These are phyloP conservation scores for Cynopterus sphinx DNA, from an alignment of 2,797 vertebrate species.

Conservation along the genomic window DNA sequence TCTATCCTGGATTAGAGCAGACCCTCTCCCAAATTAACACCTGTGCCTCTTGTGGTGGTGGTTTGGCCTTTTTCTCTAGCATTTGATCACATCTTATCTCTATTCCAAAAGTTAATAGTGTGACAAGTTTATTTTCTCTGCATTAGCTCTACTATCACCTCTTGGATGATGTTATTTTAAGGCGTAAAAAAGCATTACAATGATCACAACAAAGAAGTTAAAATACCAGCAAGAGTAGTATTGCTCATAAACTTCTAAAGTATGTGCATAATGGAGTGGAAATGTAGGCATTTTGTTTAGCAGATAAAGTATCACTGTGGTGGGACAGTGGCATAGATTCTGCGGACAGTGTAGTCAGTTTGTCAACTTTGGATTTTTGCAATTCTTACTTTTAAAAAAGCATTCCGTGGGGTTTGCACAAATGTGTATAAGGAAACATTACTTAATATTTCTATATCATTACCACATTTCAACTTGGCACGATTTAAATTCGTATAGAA, in stretches of 20 bases:
- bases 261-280: background rate
- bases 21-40: background rate
- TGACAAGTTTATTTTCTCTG: background rate
- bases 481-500: background rate
- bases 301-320: background rate
- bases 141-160: background rate
- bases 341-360: background rate
- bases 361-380: background rate
- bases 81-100: background rate
- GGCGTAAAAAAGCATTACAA: background rate
- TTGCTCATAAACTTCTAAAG: background rate
- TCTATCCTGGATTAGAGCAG: background rate
- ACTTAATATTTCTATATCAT: background rate
- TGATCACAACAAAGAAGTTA: background rate
- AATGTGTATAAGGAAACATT: background rate
- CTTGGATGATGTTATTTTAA: conserved; percentile 16
- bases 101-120: background rate
- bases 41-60: background rate
- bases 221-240: background rate
- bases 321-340: no score
- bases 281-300: background rate
- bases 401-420: background rate
- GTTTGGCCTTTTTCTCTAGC: background rate
- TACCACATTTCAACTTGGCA: background rate
- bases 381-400: conserved; percentile 17